Base-by-base conservation (phyloP, 2,797 vertebrate genomes). In the Scolopax rusticola region DNA sequence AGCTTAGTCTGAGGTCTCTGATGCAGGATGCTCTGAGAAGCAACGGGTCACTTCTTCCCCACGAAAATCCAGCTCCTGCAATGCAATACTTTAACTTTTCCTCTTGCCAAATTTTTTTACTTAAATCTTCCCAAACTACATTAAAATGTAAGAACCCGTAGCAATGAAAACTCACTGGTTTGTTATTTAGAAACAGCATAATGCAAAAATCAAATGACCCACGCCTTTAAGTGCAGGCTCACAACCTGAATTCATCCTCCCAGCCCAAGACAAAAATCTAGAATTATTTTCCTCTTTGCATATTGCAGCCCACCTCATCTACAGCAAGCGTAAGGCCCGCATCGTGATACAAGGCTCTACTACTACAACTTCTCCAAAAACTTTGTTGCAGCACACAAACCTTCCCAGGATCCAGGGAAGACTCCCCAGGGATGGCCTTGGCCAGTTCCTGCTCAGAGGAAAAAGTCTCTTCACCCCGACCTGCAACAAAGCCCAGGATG, bases 21-120 rank as follows among this genome's bases (percentile, higher is more conserved):
- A 40, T 48, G n/a, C 38, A 84, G 16, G 43, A 87, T 64, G 19
- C 69, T 68, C 64, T 74, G 16, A 73, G 45, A 75, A 90, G 50
- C 2, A 93, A 38, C 25, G 32, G 2, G 2, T 1, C 30, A 24
- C 8, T 32, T 13, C 30, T 16, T 8, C 17, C 19, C 2, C 9
- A 5, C 15, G 50, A 45, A 87, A 67, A 43, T 20, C 5, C 18
- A 41, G 3, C 14, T 70, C 17, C 60, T 83, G 36, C 40, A 64
- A 71, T 40, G 74, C 50, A 82, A 27, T 24, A 73, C 32, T 74
- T 78, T 16, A 68, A 60, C 5, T 45, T 70, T 68, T 73, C 11
- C 40, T 19, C 27, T 64, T 36, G 28, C 14, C 64, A 10, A 14
- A 64, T 68, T 73, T 64, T 68, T 73, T 64, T 83, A 78, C 33